Evolutionary conservation across 2,797 vertebrate species (phyloP).

Genomic region (Syngnathus rostellatus): DNA sequence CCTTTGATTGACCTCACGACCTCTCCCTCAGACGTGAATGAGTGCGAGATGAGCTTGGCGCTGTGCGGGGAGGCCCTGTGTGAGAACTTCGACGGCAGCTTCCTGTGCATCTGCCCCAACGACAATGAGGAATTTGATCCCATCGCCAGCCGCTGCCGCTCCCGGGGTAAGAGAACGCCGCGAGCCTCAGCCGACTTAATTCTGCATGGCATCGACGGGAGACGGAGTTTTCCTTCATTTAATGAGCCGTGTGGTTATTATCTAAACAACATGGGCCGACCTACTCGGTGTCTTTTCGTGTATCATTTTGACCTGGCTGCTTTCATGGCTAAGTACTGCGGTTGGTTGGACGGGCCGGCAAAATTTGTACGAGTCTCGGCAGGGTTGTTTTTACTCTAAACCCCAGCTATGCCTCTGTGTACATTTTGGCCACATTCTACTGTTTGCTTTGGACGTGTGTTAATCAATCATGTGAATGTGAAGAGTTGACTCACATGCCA

Average conservation of each 20-base stretch:
- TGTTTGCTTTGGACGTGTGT: constrained; percentile 69
- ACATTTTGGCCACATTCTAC: constrained; percentile 67
- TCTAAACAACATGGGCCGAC: constrained; percentile 56
- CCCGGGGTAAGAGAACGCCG: constrained; percentile 60
- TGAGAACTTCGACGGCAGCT: constrained; percentile 75
- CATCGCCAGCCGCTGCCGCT: constrained; percentile 64
- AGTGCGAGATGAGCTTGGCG: constrained; percentile 70
- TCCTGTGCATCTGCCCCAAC: constrained; percentile 75
- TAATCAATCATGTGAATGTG: constrained; percentile 70
- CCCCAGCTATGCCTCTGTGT: constrained; percentile 67
- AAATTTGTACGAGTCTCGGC: constrained; percentile 36
- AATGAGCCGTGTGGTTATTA: constrained; percentile 63
- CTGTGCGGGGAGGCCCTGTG: constrained; percentile 69
- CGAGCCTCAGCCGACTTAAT: constrained; percentile 51
- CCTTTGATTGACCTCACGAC: constrained; percentile 11
- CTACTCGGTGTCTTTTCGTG: constrained; percentile 35
- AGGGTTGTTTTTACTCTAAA: constrained; percentile 63
- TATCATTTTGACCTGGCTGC: constrained; percentile 42
- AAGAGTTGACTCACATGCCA: constrained; percentile 68
- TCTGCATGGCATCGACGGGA: constrained; percentile 47
- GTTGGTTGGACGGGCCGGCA: constrained; percentile 34
- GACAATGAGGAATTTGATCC: constrained; percentile 76
- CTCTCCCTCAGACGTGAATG: constrained; percentile 64
- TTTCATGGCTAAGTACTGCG: constrained; percentile 34
- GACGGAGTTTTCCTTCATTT: constrained; percentile 59